A percentile compares a stretch with the other conserved stretches of the same genome.
phyloP scores from a whole-genome alignment of 2,797 vertebrate genomes.

The Typhlichthys eigenmanni region DNA sequence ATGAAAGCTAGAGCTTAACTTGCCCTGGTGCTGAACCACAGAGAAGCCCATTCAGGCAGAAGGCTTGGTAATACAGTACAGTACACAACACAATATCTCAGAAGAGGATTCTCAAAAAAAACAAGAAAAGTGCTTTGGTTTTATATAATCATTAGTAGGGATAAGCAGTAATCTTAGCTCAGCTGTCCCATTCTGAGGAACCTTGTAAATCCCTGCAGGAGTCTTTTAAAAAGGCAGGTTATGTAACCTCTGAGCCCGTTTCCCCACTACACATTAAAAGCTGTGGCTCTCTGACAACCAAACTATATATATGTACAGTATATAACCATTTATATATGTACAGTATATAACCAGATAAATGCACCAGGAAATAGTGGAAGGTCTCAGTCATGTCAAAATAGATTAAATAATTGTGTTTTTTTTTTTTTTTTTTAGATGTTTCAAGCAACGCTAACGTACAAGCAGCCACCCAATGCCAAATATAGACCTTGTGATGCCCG shows the following conservation, averaged over 20 bases:
- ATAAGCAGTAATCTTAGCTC: conserved; percentile 16
- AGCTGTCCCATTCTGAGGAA: background rate
- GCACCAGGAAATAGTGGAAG: background rate
- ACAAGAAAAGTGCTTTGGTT: background rate
- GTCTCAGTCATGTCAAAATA: background rate
- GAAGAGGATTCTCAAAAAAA: background rate
- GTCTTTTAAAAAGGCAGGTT: background rate
- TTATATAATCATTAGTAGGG: conserved; percentile 9
- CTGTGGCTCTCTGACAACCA: background rate
- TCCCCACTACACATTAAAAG: background rate
- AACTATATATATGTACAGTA: background rate
- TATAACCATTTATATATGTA: background rate
- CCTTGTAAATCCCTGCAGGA: background rate
- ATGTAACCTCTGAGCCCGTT: background rate
- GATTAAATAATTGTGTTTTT: background rate
- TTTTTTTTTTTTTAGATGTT: background rate
- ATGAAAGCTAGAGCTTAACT: conserved; percentile 6
- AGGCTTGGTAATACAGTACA: background rate
- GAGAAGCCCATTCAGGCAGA: conserved; percentile 2
- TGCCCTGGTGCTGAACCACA: conserved; percentile 9
- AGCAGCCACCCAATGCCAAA: background rate
- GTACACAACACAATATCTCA: background rate
- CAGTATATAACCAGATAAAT: background rate
- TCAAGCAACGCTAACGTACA: background rate
- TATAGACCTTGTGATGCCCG: conserved; percentile 8